Base-by-base conservation (phyloP, 2,888 invertebrate genomes). In the Tiliacea citrago region DNA sequence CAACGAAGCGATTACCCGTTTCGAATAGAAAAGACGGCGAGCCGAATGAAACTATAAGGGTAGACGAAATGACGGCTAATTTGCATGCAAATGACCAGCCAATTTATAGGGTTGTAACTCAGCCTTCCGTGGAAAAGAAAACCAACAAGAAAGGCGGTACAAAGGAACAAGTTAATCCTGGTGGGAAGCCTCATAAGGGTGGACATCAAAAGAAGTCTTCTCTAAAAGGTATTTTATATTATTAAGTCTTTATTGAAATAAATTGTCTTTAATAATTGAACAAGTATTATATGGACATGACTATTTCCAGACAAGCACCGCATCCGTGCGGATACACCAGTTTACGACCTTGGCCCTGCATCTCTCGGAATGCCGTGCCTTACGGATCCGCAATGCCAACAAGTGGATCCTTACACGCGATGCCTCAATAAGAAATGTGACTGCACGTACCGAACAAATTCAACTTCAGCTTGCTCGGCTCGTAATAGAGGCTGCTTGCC, bases 401-500 rank as follows among this genome's bases (percentile, higher is more conserved):
- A 97, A 86, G 97, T 98, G 12, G 99, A 99, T 95, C 97, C 98
- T 0, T 96, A 98, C 90, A 98, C 98, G 0, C 95, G 97, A 73
- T 99, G 99, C 92, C 92, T 97, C 45, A 97, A 97, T 88, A 98
- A 98, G 73, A 91, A 97, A 74, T 99, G 99, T 90, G 98, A 99
- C 90, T 99, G 99, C 91, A 95, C 97, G 16, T 94, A 97, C 79
- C 95, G 96, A 66, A 96, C 95, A 21, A 97, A 97, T 81, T 96
- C 97, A 42, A 97, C 97, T 63, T 96, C 96, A 24, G 95, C 97
- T 51, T 98, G 99, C 93, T 97, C 97, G 29, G 98, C 98, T 0
- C 95, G 97, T 66, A 97, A 97, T 88, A 97, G 97, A 72, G 99
- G 98, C 61, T 99, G 99, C 91, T 97, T 98, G 84, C 97, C 98